A percentile compares a stretch with the other conserved stretches of the same genome.
Evolutionary conservation across 2,113 vertebrate species (phyloP).

Genomic region (Dinomys branickii): DNA sequence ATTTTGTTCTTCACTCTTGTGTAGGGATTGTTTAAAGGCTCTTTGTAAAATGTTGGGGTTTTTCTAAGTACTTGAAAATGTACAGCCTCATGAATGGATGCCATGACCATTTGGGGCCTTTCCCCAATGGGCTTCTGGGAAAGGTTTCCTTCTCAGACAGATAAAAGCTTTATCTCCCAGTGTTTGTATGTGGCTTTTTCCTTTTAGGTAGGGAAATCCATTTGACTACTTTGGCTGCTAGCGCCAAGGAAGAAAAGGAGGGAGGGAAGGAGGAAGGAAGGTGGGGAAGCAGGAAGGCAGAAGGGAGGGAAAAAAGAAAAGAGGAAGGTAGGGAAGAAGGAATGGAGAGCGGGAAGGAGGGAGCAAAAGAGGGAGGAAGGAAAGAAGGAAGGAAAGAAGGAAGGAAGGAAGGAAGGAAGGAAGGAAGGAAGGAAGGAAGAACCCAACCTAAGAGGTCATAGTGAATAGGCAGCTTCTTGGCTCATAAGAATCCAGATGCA

Average conservation of each 20-base stretch:
- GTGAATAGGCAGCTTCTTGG: not conserved
- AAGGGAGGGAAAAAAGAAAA: accelerated
- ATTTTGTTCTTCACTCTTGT: not conserved
- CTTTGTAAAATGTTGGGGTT: too few species aligned
- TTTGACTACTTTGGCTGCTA: not conserved
- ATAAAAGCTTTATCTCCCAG: not conserved
- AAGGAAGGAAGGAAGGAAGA: not conserved
- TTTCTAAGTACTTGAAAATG: not conserved
- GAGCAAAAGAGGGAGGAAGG: accelerated
- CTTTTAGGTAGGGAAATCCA: not conserved
- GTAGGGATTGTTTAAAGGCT: not conserved
- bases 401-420: accelerated
- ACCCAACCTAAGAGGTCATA: not conserved
- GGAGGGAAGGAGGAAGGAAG: accelerated
- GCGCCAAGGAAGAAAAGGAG: not conserved
- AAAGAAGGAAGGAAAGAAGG: not conserved
- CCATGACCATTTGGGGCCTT: not conserved
- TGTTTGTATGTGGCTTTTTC: not conserved
- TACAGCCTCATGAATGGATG: not conserved
- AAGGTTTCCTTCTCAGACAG: not conserved
- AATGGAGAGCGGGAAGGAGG: not conserved
- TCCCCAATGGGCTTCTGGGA: not conserved
- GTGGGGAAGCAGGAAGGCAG: too few species aligned
- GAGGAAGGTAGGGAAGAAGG: accelerated
- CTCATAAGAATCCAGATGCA: not conserved